A percentile compares a stretch with the other conserved stretches of the same genome.
Evolutionary conservation across 2,888 invertebrate genomes (phyloP).

Genomic region (Frankliniella intonsa): DNA sequence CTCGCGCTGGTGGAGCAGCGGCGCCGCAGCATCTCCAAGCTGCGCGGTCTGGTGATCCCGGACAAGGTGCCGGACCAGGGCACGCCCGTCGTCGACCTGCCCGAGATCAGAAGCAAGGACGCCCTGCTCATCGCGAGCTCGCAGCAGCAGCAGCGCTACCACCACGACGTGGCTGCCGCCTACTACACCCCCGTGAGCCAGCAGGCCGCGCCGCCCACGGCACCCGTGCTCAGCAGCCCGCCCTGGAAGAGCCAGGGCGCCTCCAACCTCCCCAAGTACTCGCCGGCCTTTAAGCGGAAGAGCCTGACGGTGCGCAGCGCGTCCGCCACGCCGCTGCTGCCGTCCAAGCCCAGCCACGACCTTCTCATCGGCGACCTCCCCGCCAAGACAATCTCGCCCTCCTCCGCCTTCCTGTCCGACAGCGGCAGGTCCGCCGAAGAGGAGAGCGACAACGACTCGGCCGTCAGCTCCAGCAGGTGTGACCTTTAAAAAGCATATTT

Average conservation of each 20-base stretch:
- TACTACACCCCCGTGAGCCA: slow-evolving; percentile 29
- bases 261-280: slow-evolving; percentile 67
- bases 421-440: slow-evolving; percentile 49
- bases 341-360: slow-evolving; percentile 30
- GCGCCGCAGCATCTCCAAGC: slow-evolving; percentile 73
- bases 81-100: slow-evolving; percentile 63
- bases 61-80: slow-evolving; percentile 56
- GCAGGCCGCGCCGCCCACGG: slow-evolving; percentile 28
- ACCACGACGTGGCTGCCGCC: slow-evolving; percentile 28
- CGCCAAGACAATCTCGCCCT: slow-evolving; percentile 39
- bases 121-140: slow-evolving; percentile 48
- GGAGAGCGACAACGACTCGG: slow-evolving; percentile 82
- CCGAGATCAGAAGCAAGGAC: slow-evolving; percentile 75
- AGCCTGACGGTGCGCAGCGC: slow-evolving; percentile 59
- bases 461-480: slow-evolving; percentile 68
- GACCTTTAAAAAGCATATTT: not conserved
- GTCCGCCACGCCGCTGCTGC: not conserved
- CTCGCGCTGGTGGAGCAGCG: slow-evolving; percentile 76
- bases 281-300: slow-evolving; percentile 75
- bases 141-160: slow-evolving; percentile 13
- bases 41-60: slow-evolving; percentile 84
- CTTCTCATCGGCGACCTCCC: slow-evolving; percentile 44
- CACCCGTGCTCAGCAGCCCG: slow-evolving; percentile 34
- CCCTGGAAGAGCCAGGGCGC: slow-evolving; percentile 42
- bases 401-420: slow-evolving; percentile 36